phyloP scores from a whole-genome alignment of 2,797 vertebrate species.

The Catostomus latipinnis region DNA sequence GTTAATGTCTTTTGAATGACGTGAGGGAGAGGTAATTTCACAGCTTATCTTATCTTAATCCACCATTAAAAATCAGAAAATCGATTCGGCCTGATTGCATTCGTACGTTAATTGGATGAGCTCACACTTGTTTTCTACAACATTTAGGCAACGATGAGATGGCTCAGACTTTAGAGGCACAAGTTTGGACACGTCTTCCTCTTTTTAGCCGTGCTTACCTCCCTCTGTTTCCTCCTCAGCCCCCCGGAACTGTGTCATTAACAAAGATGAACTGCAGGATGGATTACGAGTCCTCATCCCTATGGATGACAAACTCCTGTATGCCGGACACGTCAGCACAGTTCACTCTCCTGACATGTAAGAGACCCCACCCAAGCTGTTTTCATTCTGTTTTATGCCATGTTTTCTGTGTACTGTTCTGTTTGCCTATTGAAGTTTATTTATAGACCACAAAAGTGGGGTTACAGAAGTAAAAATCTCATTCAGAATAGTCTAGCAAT shows the following conservation, averaged over 20 bases:
- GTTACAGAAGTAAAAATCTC: too few relatives aligned
- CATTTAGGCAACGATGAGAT: not conserved
- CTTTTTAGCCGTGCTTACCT: not conserved
- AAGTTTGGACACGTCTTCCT: conserved; percentile 8
- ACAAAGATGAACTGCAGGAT: conserved; percentile 95
- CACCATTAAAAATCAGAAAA: conserved; percentile 53
- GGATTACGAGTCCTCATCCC: conserved; percentile 95
- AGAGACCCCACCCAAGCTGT: conserved; percentile 65
- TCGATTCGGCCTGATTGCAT: conserved; percentile 53
- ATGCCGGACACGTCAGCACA: conserved; percentile 94
- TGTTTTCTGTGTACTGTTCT: not conserved
- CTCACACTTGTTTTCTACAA: not conserved
- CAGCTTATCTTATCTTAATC: conserved; percentile 56
- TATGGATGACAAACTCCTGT: conserved; percentile 98
- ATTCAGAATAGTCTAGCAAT: too few relatives aligned
- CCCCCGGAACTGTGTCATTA: conserved; percentile 92
- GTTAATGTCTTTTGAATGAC: not conserved
- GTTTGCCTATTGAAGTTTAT: not conserved
- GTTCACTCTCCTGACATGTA: conserved; percentile 99
- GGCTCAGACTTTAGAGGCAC: not conserved
- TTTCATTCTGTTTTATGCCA: not conserved
- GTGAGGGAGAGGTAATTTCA: conserved; percentile 51
- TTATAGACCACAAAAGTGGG: too few relatives aligned
- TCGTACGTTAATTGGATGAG: conserved; percentile 41
- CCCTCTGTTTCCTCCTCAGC: conserved; percentile 69